Percentiles rank a stretch among this genome's conserved stretches.
Conservation (phyloP, 2,797 vertebrate species). For the Hybognathus amarus region DNA sequence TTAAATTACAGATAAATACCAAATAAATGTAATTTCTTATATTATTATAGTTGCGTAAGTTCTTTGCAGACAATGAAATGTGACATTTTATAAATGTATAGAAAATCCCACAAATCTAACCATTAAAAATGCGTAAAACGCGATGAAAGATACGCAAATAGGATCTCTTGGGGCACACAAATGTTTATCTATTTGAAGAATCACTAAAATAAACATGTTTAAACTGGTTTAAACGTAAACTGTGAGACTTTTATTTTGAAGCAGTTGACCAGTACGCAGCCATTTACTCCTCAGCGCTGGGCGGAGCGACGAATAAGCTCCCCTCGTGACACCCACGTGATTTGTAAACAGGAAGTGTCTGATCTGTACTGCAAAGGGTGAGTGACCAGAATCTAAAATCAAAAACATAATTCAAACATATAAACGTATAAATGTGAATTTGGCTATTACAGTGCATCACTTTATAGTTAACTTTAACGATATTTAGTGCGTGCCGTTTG, state of each 20-base stretch:
- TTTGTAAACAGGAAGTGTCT: constrained; percentile 42
- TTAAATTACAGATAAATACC: not conserved
- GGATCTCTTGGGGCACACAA: not conserved
- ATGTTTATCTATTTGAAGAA: not conserved
- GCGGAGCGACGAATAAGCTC: constrained; percentile 37
- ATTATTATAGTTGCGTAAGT: not conserved
- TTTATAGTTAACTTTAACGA: not conserved
- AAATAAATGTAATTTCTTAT: not conserved
- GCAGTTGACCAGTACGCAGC: not conserved
- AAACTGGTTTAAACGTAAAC: not conserved
- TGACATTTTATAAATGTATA: not conserved
- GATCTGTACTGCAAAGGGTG: constrained; percentile 32
- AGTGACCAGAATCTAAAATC: constrained; percentile 28
- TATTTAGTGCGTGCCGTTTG: not conserved
- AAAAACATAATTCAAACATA: not conserved
- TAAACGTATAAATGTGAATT: not conserved
- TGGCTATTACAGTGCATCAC: not conserved
- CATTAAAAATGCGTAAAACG: not conserved
- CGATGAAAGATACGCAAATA: not conserved
- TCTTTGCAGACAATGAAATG: not conserved
- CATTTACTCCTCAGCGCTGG: constrained; percentile 12
- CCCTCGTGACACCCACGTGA: constrained; percentile 58
- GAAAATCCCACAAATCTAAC: not conserved
- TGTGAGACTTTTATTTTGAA: constrained; percentile 41
- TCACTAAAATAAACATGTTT: not conserved